Base-by-base conservation (phyloP, 1,140 invertebrate genomes). In the Atta cephalotes region DNA sequence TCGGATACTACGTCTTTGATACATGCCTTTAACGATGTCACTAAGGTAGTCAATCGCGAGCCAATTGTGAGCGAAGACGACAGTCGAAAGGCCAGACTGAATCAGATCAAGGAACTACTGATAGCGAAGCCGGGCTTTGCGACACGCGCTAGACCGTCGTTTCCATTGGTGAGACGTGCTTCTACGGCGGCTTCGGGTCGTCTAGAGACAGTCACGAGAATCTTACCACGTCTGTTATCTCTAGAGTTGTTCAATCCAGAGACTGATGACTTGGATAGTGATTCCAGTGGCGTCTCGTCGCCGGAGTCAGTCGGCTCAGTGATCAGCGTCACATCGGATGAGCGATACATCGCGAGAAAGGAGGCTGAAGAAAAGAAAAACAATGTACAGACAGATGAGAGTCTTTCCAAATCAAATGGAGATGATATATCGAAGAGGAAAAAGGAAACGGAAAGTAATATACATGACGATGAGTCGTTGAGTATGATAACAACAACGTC, bases 171-270 rank as follows among this genome's bases (percentile, higher is more conserved):
- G 0, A 93, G 96, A 53, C 93, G 96, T 28, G 96, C 96, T 9
- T 96, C 96, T 25, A 96, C 95, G 78, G 93, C 95, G 77, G 94
- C 94, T n/a, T 89, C 92, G 2, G 95, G 96, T 18, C 95, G 95
- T 87, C 71, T 95, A 3, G 96, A 96, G 85, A 92, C 95, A 0
- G 94, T 95, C 0, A 96, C 95, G 62, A 96, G 96, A 86, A 77
- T 95, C 1, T 35, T 97, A 53, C 97, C 97, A 0, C 97, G 97
- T 78, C 92, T 98, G 16, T 95, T 98, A 78, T 97, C 97, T 2
- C 94, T 98, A 72, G 98, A 98, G 93, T 94, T 98, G 7, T 98
- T 98, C 91, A 98, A 98, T 95, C 98, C 98, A 1, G 98, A 98
- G 92, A 98, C 97, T 9, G 98, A 98, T 93, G 98, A 98, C 91